Conservation (phyloP, 1,140 invertebrate genomes). For the Probaryconus sp. region DNA sequence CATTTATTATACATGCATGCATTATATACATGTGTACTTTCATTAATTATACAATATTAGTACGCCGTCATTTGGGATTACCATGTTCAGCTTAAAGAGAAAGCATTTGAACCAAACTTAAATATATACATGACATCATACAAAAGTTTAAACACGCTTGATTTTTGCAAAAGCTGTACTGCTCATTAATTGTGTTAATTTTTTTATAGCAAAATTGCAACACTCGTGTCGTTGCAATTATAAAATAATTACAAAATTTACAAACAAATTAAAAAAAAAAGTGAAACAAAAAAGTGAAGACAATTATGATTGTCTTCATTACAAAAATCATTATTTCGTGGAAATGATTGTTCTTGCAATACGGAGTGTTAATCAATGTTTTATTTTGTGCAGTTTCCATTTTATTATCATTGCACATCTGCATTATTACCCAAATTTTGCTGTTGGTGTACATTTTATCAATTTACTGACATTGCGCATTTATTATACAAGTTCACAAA, state of each 20-base stretch:
- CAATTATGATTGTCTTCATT: too few relatives aligned
- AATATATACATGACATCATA: too few relatives aligned
- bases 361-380: conserved; percentile 10
- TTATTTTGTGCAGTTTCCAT: neutral
- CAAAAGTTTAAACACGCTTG: too few relatives aligned
- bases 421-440: conserved; percentile 11
- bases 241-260: too few relatives aligned
- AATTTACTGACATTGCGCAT: conserved; percentile 1
- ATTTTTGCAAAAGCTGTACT: too few relatives aligned
- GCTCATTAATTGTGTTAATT: too few relatives aligned
- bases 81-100: neutral
- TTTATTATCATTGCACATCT: conserved; percentile 1
- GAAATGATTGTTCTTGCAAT: too few relatives aligned
- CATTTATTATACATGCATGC: neutral
- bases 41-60: conserved; percentile 18
- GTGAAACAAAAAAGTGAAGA: too few relatives aligned
- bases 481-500: conserved; percentile 9
- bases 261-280: too few relatives aligned
- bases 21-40: conserved; percentile 1
- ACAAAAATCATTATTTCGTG: too few relatives aligned
- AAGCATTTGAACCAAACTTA: neutral
- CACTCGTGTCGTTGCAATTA: too few relatives aligned
- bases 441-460: too few relatives aligned
- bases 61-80: conserved; percentile 20
- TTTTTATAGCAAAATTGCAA: conserved; percentile 4